phyloP scores from a whole-genome alignment of 2,888 invertebrate species.

The Brachyptera risi region DNA sequence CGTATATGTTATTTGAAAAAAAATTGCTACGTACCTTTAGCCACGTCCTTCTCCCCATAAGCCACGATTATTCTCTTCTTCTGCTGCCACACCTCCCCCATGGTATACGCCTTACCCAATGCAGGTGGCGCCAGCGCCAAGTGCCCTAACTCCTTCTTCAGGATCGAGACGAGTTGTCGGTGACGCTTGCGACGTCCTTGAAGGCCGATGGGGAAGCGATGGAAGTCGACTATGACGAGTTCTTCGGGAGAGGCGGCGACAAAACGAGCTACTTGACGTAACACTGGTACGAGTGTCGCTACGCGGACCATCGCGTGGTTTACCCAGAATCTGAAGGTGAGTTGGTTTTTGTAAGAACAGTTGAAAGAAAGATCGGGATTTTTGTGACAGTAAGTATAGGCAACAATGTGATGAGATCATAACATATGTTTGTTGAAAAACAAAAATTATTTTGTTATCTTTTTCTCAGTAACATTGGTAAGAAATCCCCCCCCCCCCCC shows the following conservation, averaged over 20 bases:
- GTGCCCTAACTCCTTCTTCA: constrained; percentile 54
- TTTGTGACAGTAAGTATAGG: too few species aligned
- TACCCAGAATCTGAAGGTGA: constrained; percentile 63
- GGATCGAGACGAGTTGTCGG: constrained; percentile 51
- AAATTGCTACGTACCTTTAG: constrained; percentile 43
- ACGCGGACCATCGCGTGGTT: constrained; percentile 69
- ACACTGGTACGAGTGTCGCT: constrained; percentile 59
- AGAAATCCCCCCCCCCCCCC: too few species aligned
- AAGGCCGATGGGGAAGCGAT: constrained; percentile 71
- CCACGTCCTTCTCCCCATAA: constrained; percentile 53
- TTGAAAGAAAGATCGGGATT: too few species aligned
- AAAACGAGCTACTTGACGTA: constrained; percentile 67
- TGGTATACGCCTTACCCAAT: constrained; percentile 49
- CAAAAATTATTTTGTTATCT: too few species aligned
- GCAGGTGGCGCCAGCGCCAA: constrained; percentile 52
- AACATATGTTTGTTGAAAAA: too few species aligned
- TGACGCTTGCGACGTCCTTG: constrained; percentile 51
- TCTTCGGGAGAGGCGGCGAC: constrained; percentile 62
- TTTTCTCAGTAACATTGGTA: too few species aligned
- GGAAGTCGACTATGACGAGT: constrained; percentile 75
- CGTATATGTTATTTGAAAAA: too few species aligned
- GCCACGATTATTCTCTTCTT: constrained; percentile 56
- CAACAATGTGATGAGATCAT: too few species aligned
- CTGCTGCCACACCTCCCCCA: constrained; percentile 54
- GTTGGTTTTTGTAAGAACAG: too few species aligned